Evolutionary conservation across 2,797 vertebrate species (phyloP).

Genomic region (Jordanella pulchra): DNA sequence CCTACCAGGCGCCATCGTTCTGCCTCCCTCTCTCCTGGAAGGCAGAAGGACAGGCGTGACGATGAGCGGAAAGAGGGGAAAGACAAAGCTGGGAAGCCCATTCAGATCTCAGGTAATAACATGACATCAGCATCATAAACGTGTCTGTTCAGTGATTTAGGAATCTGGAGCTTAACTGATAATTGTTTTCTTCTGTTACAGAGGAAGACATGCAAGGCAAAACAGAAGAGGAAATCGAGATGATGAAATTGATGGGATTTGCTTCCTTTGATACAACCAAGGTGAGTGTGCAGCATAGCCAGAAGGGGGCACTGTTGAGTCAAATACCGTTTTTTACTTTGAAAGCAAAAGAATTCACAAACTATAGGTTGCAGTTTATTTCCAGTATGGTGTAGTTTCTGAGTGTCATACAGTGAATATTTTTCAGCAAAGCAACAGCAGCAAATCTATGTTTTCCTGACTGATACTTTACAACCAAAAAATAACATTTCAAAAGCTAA

Average conservation of each 20-base stretch:
- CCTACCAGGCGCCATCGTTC: conserved; percentile 87
- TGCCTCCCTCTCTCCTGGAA: conserved; percentile 84
- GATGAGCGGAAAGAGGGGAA: conserved; percentile 89
- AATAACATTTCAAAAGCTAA: too few relatives aligned
- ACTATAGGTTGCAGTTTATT: neutral
- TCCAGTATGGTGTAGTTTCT: too few relatives aligned
- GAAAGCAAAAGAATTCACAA: neutral
- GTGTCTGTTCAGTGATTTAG: neutral
- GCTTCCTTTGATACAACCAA: conserved; percentile 87
- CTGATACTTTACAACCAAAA: too few relatives aligned
- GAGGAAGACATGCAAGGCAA: conserved; percentile 94
- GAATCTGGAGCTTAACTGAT: neutral
- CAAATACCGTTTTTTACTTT: neutral
- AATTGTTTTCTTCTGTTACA: conserved; percentile 46
- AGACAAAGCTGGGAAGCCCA: conserved; percentile 83
- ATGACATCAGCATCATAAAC: neutral
- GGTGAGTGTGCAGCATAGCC: conserved; percentile 78
- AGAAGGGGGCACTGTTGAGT: conserved; percentile 65
- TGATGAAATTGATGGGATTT: conserved; percentile 98
- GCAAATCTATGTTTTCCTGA: too few relatives aligned
- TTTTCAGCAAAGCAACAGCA: neutral
- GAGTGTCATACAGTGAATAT: neutral
- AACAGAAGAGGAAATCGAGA: conserved; percentile 97
- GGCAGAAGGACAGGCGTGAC: conserved; percentile 88
- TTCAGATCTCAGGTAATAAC: conserved; percentile 88